Percentiles rank a stretch among this genome's conserved stretches.
These are phyloP conservation scores for Ptilonorhynchus violaceus DNA, from an alignment of 2,113 vertebrate species.

Conservation along the genomic window DNA sequence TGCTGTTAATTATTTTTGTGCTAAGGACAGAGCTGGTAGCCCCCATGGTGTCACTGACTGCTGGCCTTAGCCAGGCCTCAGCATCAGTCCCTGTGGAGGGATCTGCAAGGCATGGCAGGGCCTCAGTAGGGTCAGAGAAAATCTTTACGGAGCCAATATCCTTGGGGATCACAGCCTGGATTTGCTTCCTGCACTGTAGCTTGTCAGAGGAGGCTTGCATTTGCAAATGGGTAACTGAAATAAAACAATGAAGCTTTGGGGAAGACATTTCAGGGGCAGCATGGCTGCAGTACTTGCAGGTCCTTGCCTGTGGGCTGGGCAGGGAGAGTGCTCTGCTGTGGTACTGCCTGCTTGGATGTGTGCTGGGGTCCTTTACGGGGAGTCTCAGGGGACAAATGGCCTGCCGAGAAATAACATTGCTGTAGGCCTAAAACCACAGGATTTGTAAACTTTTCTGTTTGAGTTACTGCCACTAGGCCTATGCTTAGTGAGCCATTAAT, in stretches of 20 bases:
- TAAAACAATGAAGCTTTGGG: not conserved
- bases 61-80: not conserved
- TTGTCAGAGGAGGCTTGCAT: not conserved
- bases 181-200: not conserved
- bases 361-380: not conserved
- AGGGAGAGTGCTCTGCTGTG: not conserved
- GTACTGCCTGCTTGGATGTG: rapidly evolving
- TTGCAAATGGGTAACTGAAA: not conserved
- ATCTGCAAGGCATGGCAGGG: not conserved
- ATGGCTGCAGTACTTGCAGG: not conserved
- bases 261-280: not conserved
- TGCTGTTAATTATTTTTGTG: not conserved
- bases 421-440: not conserved
- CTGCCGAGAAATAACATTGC: not conserved
- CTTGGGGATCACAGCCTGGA: not conserved
- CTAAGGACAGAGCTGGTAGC: not conserved
- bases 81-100: rapidly evolving
- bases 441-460: not conserved
- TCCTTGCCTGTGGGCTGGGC: not conserved
- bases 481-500: not conserved
- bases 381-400: not conserved
- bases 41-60: not conserved
- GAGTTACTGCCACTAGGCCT: not conserved
- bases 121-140: not conserved
- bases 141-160: not conserved